Evolutionary conservation across 2,888 invertebrate genomes (phyloP), one percentile per base, ranked within the genome.

Genomic region (Cheilosia vernalis): DNA sequence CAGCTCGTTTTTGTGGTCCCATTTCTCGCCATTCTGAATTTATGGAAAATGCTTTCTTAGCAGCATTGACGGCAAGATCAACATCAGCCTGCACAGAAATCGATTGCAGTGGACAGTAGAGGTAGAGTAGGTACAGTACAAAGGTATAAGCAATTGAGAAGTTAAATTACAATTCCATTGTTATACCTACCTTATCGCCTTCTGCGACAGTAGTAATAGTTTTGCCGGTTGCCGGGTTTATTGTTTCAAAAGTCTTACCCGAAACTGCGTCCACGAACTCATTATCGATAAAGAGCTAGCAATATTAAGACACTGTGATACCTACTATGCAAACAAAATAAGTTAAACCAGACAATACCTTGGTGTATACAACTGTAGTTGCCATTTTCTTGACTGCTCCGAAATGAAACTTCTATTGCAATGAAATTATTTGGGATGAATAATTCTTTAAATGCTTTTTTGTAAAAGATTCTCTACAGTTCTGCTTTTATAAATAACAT

Each of bases 211-310:
- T 93, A 13, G 93, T 92, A 88, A 98, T 96, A 88, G 95, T 94
- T 88, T 95, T 93, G 84, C 95, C 97, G 88, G 95, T 96, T 24
- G 95, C 93, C 61, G 98, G 98, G 92, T 98, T 98, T 88, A 96
- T 91, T 4, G 97, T 96, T 24, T 95, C 93, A 92, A 98, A 99
- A 2, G 95, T 97, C 91, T 97, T 97, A 69, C 96, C 96, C 90
- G 96, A 96, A 27, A 94, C 94, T 0, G 98, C 94, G 90, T 98
- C 95, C 77, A 96, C 95, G 92, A 96, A 96, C 90, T 96, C 95
- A 91, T 96, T 96, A 93, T 96, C 95, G 91, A 96, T 96, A 91
- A 96, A 96, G 86, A 96, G 92, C 96, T 96, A 37, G 4, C 1
- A 44, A 27, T 9, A 19, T n/a, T 53, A 19, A 47, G 30, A 53